Percentiles rank a stretch among this genome's conserved stretches.
Evolutionary conservation across 2,797 vertebrate species (phyloP).

Genomic region (Threskiornis aethiopicus): DNA sequence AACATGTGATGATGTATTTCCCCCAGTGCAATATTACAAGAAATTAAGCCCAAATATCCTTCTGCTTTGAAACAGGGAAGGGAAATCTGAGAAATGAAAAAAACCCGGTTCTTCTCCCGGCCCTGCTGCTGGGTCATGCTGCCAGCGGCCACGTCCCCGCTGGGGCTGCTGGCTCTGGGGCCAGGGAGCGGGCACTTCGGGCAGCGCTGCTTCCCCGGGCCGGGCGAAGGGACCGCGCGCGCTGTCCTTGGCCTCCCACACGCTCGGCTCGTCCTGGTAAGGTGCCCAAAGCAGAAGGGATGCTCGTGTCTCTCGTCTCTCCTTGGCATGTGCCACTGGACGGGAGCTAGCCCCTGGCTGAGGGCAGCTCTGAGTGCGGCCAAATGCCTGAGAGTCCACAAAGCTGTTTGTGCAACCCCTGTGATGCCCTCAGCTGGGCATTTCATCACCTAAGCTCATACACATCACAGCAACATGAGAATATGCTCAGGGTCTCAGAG

Average conservation of each 20-base stretch:
- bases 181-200: accelerated
- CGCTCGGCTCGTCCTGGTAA: accelerated
- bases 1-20: background rate
- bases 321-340: accelerated
- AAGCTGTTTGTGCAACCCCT: accelerated
- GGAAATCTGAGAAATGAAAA: background rate
- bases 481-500: background rate
- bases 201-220: background rate
- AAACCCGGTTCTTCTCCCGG: accelerated
- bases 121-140: background rate
- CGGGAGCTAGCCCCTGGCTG: background rate
- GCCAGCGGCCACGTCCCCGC: accelerated
- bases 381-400: accelerated
- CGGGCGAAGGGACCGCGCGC: accelerated
- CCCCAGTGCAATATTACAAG: background rate
- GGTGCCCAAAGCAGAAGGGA: background rate
- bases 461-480: background rate
- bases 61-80: background rate
- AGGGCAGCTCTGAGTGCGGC: background rate
- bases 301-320: accelerated
- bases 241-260: background rate
- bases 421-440: background rate
- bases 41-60: background rate
- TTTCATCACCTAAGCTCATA: background rate
- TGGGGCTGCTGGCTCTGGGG: background rate